phyloP scores from a whole-genome alignment of 2,888 invertebrate species.

The Holacanthella duospinosa region DNA sequence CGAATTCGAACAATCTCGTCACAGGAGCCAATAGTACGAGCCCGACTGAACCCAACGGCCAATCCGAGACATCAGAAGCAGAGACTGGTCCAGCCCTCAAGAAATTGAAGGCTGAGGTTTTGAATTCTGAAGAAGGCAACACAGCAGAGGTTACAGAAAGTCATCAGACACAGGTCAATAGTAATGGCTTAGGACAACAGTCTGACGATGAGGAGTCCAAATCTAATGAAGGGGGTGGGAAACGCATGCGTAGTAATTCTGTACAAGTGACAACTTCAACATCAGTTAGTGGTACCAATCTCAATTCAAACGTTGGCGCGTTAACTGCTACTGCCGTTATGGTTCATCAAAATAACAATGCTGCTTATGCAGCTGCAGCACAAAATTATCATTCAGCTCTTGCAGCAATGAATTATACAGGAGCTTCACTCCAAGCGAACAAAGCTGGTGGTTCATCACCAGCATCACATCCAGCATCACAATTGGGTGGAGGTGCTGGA shows the following conservation, averaged over 20 bases:
- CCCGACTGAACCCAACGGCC: not conserved
- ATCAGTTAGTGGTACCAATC: conserved; percentile 1
- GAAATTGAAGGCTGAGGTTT: conserved; percentile 1
- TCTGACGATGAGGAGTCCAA: conserved; percentile 27
- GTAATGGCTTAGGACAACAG: conserved; percentile 27
- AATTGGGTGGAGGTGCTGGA: conserved; percentile 10
- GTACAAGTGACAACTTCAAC: conserved; percentile 14
- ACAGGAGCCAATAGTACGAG: not conserved
- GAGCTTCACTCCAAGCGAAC: conserved; percentile 52
- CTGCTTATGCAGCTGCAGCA: conserved; percentile 37
- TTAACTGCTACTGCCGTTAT: conserved; percentile 17
- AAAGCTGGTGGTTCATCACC: conserved; percentile 27
- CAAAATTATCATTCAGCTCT: conserved; percentile 44
- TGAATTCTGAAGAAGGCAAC: not conserved
- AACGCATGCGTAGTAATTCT: conserved; percentile 30
- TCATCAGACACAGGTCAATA: conserved; percentile 19
- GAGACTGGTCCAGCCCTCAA: not conserved
- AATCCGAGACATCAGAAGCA: not conserved
- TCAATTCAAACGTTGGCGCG: conserved; percentile 2
- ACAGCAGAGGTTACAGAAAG: conserved; percentile 5
- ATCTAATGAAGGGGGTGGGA: conserved; percentile 30
- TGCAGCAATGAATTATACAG: conserved; percentile 57
- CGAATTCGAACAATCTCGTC: not conserved
- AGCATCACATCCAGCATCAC: conserved; percentile 7
- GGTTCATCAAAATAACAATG: conserved; percentile 24